phyloP scores from a whole-genome alignment of 2,113 vertebrate species.

The Pluvianellus socialis region DNA sequence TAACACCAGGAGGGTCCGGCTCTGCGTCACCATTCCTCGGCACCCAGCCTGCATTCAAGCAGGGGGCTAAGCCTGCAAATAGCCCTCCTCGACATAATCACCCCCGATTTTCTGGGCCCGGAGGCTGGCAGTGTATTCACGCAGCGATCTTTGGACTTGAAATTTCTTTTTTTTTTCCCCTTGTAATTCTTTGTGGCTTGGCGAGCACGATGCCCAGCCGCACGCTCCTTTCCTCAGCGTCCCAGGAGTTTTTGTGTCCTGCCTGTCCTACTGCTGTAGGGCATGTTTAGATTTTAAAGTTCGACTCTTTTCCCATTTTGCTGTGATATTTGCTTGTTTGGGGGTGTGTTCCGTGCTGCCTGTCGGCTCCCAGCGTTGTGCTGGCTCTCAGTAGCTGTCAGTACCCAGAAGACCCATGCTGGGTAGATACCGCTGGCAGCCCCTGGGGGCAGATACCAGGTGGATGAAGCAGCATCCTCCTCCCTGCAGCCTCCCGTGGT shows the following conservation, averaged over 20 bases:
- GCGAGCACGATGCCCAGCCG: neutral
- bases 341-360: neutral
- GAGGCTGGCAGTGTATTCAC: too few species aligned
- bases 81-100: neutral
- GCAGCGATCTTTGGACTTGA: neutral
- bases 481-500: neutral
- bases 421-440: neutral
- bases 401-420: rapidly evolving
- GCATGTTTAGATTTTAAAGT: neutral
- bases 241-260: rapidly evolving
- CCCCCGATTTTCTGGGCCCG: rapidly evolving
- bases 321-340: neutral
- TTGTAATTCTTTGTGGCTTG: neutral
- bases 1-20: neutral
- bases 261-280: rapidly evolving
- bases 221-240: rapidly evolving
- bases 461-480: neutral
- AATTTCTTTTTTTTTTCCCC: neutral
- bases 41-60: neutral
- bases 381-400: neutral
- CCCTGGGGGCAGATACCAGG: rapidly evolving
- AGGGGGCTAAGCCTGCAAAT: neutral
- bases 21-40: neutral
- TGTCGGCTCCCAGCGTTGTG: neutral
- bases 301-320: neutral